Conservation (phyloP, 1,140 invertebrate genomes). For the Pomphorhynchus laevis region DNA sequence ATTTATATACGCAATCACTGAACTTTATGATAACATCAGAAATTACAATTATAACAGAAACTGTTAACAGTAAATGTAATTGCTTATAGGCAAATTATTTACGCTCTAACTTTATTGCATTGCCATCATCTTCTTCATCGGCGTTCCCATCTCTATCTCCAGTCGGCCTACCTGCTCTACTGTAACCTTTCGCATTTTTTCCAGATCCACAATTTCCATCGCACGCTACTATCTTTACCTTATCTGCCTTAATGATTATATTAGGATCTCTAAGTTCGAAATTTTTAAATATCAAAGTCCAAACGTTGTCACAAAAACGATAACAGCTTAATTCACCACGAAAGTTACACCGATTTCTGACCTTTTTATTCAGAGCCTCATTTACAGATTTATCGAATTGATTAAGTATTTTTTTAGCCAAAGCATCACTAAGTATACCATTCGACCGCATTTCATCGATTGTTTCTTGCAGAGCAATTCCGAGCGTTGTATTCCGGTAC, state of each 20-base stretch:
- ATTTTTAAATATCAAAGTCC: conserved; percentile 95
- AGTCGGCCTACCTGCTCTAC: too few relatives aligned
- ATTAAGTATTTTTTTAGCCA: conserved; percentile 56
- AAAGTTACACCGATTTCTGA: conserved; percentile 59
- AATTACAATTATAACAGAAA: too few relatives aligned
- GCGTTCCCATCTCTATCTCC: too few relatives aligned
- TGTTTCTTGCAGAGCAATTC: conserved; percentile 71
- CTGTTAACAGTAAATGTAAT: too few relatives aligned
- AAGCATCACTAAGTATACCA: conserved; percentile 58
- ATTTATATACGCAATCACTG: too few relatives aligned
- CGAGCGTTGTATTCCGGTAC: conserved; percentile 79
- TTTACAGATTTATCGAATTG: conserved; percentile 93
- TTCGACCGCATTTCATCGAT: conserved; percentile 56
- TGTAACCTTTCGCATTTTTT: too few relatives aligned
- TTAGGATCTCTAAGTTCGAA: conserved; percentile 88
- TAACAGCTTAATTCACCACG: conserved; percentile 81
- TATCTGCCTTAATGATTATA: conserved; percentile 48
- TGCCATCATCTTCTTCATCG: too few relatives aligned
- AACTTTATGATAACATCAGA: too few relatives aligned
- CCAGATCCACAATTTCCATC: conserved; percentile 53
- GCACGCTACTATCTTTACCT: conserved; percentile 96
- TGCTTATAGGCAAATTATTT: too few relatives aligned
- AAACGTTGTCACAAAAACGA: conserved; percentile 96
- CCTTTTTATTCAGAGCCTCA: conserved; percentile 48
- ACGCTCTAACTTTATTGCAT: too few relatives aligned